Percentiles rank a stretch among this genome's conserved stretches.
phyloP scores from a whole-genome alignment of 2,888 invertebrate genomes.

The Microplitis manilae region DNA sequence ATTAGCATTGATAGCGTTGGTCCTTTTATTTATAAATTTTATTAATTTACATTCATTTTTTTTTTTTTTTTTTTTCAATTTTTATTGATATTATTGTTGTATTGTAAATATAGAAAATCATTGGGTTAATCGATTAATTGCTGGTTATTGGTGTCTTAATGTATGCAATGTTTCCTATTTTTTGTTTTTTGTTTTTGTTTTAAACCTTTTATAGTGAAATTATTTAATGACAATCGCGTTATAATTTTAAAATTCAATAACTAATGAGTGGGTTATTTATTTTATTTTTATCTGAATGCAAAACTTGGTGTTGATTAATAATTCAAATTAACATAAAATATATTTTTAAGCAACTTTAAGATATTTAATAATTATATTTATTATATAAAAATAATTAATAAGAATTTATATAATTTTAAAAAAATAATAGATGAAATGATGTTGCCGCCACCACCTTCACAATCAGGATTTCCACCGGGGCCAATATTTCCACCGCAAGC shows the following conservation, averaged over 20 bases:
- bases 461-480: constrained; percentile 69
- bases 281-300: background rate
- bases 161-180: constrained; percentile 50
- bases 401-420: constrained; percentile 49
- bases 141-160: constrained; percentile 59
- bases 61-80: constrained; percentile 34
- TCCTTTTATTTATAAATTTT: no score
- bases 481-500: constrained; percentile 74
- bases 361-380: no score
- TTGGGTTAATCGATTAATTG: constrained; percentile 58
- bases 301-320: constrained; percentile 41
- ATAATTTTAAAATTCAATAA: constrained; percentile 22
- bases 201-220: constrained; percentile 7
- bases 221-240: constrained; percentile 32
- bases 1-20: no score
- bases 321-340: constrained; percentile 38
- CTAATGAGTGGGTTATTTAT: background rate
- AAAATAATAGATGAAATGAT: constrained; percentile 75
- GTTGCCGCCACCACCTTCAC: constrained; percentile 74
- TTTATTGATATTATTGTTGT: constrained; percentile 46
- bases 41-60: background rate
- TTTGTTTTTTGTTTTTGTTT: constrained; percentile 4
- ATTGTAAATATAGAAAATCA: constrained; percentile 57
- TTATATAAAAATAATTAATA: background rate
- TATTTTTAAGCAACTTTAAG: no score